Percentiles rank a stretch among this genome's conserved stretches.
phyloP scores from a whole-genome alignment of 2,888 invertebrate genomes.

The Ophraella communa region DNA sequence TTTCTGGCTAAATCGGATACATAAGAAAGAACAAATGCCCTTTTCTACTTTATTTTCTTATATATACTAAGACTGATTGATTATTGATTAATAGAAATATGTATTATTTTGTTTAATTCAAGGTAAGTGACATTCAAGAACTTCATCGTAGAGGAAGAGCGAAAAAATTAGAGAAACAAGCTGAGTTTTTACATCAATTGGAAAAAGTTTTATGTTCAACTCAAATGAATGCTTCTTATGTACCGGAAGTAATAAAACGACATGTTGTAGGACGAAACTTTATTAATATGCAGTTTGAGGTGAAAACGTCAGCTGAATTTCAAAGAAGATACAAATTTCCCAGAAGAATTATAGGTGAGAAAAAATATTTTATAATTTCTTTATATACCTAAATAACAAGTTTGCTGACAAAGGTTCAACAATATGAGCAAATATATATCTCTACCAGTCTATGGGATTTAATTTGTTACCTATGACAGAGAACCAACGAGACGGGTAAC shows the following conservation, averaged over 20 bases:
- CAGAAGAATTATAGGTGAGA: constrained; percentile 45
- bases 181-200: constrained; percentile 56
- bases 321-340: constrained; percentile 44
- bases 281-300: constrained; percentile 36
- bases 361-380: no score
- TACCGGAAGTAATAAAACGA: constrained; percentile 37
- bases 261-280: constrained; percentile 33
- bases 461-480: no score
- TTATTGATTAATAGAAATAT: no score
- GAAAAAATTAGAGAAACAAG: constrained; percentile 55
- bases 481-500: no score
- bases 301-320: constrained; percentile 38
- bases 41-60: no score
- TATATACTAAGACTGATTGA: no score
- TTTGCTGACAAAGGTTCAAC: no score
- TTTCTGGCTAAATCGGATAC: no score
- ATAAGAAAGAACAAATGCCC: no score
- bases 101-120: not conserved
- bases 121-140: constrained; percentile 60
- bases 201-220: constrained; percentile 51
- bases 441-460: no score
- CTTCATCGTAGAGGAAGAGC: constrained; percentile 52
- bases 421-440: no score
- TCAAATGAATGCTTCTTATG: constrained; percentile 38
- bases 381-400: no score